A percentile compares a stretch with the other conserved stretches of the same genome.
These are phyloP conservation scores for Leptinotarsa texana DNA, from an alignment of 1,140 invertebrate genomes.

Conservation along the genomic window DNA sequence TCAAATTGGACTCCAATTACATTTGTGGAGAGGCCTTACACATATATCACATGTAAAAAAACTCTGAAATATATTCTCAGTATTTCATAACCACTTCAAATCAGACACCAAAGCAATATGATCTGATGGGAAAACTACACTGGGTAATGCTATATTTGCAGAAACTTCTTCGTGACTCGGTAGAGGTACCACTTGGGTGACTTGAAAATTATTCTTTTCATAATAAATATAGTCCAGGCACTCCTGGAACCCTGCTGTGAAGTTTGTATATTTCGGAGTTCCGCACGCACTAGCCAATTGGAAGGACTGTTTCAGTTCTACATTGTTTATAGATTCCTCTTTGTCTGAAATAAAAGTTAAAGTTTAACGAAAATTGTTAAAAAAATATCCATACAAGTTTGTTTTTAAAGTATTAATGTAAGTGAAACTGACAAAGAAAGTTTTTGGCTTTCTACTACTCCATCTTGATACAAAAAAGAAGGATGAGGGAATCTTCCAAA, in stretches of 20 bases:
- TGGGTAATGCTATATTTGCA: conserved; percentile 78
- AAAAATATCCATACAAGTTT: too few species aligned
- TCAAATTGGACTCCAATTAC: too few species aligned
- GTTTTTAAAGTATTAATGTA: too few species aligned
- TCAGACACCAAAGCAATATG: conserved; percentile 88
- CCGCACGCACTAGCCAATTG: conserved; percentile 74
- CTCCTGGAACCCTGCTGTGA: conserved; percentile 78
- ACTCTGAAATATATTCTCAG: too few species aligned
- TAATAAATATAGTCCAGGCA: conserved; percentile 95
- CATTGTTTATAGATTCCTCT: conserved; percentile 65
- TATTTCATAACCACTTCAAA: conserved; percentile 64
- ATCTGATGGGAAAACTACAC: conserved; percentile 88
- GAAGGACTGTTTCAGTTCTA: conserved; percentile 67
- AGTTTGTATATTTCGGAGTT: conserved; percentile 84
- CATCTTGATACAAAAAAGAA: too few species aligned
- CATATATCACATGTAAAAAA: too few species aligned
- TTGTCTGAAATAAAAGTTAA: conserved; percentile 58
- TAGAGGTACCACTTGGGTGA: conserved; percentile 77
- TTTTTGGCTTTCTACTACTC: too few species aligned
- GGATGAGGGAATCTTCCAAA: too few species aligned
- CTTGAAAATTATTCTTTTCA: conserved; percentile 66
- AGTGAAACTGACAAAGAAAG: too few species aligned
- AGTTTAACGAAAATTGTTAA: background rate
- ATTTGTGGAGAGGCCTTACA: background rate
- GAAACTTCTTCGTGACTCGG: conserved; percentile 79